These are phyloP conservation scores for Etheostoma perlongum DNA, from an alignment of 2,797 vertebrate species.

Conservation along the genomic window DNA sequence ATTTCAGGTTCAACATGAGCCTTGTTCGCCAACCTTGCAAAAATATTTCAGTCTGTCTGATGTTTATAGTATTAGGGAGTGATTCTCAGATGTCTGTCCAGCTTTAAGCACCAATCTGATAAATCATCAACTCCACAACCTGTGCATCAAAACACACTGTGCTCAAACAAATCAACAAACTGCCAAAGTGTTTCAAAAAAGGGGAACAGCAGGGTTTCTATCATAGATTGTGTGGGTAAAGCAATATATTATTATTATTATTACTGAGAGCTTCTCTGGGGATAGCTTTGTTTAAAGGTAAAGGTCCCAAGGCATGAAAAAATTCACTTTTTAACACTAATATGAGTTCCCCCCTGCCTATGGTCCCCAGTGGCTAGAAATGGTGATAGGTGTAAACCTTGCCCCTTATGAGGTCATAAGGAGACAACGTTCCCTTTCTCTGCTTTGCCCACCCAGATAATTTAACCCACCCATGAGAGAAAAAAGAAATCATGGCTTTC, in stretches of 20 bases:
- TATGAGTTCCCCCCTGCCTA: too few species aligned
- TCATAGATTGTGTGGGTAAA: constrained; percentile 4
- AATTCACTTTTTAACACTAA: too few species aligned
- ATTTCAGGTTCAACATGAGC: constrained; percentile 52
- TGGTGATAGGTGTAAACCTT: too few species aligned
- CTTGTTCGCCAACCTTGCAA: constrained; percentile 57
- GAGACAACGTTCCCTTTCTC: too few species aligned
- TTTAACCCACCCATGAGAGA: too few species aligned
- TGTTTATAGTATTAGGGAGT: constrained; percentile 29
- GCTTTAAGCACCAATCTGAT: constrained; percentile 54
- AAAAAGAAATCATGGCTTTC: too few species aligned
- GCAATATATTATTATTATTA: constrained; percentile 30
- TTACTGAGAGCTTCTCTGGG: not conserved
- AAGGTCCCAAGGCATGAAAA: too few species aligned
- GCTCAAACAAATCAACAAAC: constrained; percentile 56
- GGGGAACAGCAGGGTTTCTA: not conserved
- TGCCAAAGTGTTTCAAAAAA: constrained; percentile 9
- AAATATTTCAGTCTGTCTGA: constrained; percentile 53
- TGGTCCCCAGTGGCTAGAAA: too few species aligned
- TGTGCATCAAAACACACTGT: constrained; percentile 56
- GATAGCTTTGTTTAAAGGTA: not conserved
- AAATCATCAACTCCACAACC: constrained; percentile 60
- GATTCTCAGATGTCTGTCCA: constrained; percentile 76
- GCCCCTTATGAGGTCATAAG: too few species aligned
- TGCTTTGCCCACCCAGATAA: too few species aligned